Evolutionary conservation across 1,140 invertebrate genomes (phyloP), one percentile per base, ranked within the genome.

Genomic region (Solenopsis fugax): DNA sequence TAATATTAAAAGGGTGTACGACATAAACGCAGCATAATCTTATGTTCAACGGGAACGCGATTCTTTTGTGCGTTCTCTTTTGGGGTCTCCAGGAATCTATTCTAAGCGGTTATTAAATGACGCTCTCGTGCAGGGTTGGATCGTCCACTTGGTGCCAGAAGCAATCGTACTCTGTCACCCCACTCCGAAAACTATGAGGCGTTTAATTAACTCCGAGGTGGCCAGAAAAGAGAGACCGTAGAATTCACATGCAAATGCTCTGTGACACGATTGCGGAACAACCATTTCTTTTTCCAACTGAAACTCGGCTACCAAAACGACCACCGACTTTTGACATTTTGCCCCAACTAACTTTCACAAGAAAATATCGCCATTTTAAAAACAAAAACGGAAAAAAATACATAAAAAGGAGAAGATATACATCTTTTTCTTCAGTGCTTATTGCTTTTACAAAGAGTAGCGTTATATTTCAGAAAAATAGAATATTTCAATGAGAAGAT

Each of bases 151-250:
- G 90, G 89, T 93, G 93, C 91, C 93, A 92, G 67, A 45, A 78
- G 77, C 90, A 91, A 81, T 72, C 84, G 86, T 91, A 78, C 88
- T 90, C 69, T 76, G 81, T 90, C 90, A 87, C 85, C 85, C 87
- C 62, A 73, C 85, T 85, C 89, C 90, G 92, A 93, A 94, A 94
- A 94, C 93, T 92, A 93, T 92, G 91, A 93, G 89, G 86, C 92
- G 92, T 94, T 94, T 94, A 94, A 94, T 94, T 94, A 94, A 94
- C 93, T 92, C 80, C 72, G 81, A 85, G 86, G 58, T 29, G 87
- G 84, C 81, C 58, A 67, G 56, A 64, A 85, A 86, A 90, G 86
- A 86, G 86, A 86, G 89, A 88, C 72, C 12, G 65, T 87, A 84
- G 91, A 86, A 93, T 93, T 93, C 91, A 88, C 86, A 93, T 93